phyloP scores from a whole-genome alignment of 2,888 invertebrate genomes.

The Caenorhabditis panamensis region DNA sequence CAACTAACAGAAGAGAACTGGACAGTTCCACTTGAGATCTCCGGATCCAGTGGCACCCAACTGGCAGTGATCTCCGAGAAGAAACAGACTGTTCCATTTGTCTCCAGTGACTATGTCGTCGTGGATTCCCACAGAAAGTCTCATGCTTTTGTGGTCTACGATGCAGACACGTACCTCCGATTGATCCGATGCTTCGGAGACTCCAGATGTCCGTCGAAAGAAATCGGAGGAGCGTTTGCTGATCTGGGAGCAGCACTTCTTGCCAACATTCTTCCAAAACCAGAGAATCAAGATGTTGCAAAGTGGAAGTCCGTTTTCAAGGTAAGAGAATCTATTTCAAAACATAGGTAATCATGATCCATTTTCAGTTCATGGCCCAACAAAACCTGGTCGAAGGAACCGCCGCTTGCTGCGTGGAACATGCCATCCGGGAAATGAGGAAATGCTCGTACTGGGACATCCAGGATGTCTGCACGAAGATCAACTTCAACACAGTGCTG shows the following conservation, averaged over 20 bases:
- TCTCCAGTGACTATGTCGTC: conserved; percentile 66
- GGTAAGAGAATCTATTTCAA: conserved; percentile 34
- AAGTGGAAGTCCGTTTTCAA: conserved; percentile 66
- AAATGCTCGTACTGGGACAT: conserved; percentile 70
- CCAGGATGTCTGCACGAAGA: conserved; percentile 64
- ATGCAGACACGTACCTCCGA: conserved; percentile 68
- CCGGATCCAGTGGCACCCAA: conserved; percentile 61
- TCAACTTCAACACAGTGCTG: conserved; percentile 55
- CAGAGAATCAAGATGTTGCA: conserved; percentile 58
- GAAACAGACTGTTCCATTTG: conserved; percentile 61
- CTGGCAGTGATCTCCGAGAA: conserved; percentile 49
- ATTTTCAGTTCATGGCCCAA: conserved; percentile 66
- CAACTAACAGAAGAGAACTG: conserved; percentile 65
- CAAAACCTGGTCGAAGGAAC: conserved; percentile 63
- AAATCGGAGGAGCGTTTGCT: conserved; percentile 60
- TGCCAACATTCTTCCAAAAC: conserved; percentile 57
- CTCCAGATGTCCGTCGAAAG: conserved; percentile 62
- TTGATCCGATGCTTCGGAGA: conserved; percentile 66
- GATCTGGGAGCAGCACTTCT: conserved; percentile 68
- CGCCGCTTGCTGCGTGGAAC: conserved; percentile 67
- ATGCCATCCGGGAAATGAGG: conserved; percentile 65
- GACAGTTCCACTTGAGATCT: conserved; percentile 65
- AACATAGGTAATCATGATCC: background rate
- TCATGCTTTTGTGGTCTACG: conserved; percentile 69
- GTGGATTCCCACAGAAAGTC: conserved; percentile 67